These are phyloP conservation scores for Allygus modestus DNA, from an alignment of 2,888 invertebrate genomes.

Conservation along the genomic window DNA sequence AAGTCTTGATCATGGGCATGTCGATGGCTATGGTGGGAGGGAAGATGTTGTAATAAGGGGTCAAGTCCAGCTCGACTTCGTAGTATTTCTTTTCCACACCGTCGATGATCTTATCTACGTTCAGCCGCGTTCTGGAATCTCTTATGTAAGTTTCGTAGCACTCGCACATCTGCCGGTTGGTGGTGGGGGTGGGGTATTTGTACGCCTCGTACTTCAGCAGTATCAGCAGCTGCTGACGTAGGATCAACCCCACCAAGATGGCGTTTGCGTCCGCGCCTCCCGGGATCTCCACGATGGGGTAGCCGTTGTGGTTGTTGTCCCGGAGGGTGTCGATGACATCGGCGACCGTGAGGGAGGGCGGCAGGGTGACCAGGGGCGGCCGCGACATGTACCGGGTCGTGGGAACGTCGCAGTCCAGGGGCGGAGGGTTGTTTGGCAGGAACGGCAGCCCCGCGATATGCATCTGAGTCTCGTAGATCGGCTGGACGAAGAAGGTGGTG, in stretches of 20 bases:
- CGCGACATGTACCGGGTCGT: constrained; percentile 67
- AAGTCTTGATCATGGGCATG: constrained; percentile 14
- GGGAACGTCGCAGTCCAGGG: constrained; percentile 66
- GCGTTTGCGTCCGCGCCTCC: neutral
- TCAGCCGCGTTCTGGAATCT: constrained; percentile 47
- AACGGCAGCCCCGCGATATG: constrained; percentile 66
- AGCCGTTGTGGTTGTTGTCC: constrained; percentile 67
- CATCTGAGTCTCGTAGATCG: constrained; percentile 66
- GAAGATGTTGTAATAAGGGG: constrained; percentile 66
- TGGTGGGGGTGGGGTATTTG: constrained; percentile 69
- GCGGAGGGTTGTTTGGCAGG: constrained; percentile 67
- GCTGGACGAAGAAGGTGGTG: constrained; percentile 80
- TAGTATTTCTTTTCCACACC: neutral
- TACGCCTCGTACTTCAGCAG: constrained; percentile 76
- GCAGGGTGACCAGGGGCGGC: constrained; percentile 63
- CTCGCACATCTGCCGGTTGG: constrained; percentile 62
- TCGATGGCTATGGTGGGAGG: constrained; percentile 63
- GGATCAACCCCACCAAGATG: constrained; percentile 73
- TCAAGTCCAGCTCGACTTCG: constrained; percentile 59
- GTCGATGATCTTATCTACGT: neutral
- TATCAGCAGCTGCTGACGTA: constrained; percentile 79
- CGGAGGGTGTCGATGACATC: constrained; percentile 63
- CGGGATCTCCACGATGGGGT: constrained; percentile 66
- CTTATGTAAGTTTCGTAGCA: constrained; percentile 63
- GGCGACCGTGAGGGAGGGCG: constrained; percentile 62